Percentiles rank a stretch among this genome's conserved stretches.
phyloP scores from a whole-genome alignment of 2,113 vertebrate species.

The Ia io region DNA sequence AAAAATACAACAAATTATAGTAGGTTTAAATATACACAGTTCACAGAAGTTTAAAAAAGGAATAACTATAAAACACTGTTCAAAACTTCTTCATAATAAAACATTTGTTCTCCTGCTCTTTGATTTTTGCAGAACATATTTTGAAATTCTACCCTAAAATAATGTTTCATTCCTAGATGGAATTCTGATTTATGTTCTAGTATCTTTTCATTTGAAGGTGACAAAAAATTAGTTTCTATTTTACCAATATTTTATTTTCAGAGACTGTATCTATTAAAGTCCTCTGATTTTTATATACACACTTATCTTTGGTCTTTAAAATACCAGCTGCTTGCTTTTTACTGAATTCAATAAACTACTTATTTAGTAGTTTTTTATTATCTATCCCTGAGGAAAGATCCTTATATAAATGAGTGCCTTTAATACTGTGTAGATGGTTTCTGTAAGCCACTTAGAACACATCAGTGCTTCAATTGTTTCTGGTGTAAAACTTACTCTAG shows the following conservation, averaged over 20 bases:
- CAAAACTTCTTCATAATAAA: not conserved
- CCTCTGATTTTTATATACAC: not conserved
- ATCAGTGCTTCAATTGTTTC: conserved; percentile 40
- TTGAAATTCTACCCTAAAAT: conserved; percentile 26
- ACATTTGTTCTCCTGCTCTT: not conserved
- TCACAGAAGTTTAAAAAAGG: not conserved
- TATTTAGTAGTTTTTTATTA: too few species aligned
- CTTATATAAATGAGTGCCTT: conserved; percentile 29
- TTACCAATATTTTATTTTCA: not conserved
- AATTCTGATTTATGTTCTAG: not conserved
- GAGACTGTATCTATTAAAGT: not conserved
- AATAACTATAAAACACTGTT: not conserved
- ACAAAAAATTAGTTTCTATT: not conserved
- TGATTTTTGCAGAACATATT: not conserved
- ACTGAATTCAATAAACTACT: conserved; percentile 14
- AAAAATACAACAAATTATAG: not conserved
- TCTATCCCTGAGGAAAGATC: not conserved
- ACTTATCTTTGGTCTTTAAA: conserved; percentile 26
- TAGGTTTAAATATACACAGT: not conserved
- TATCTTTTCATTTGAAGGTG: not conserved
- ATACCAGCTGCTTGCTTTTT: conserved; percentile 11
- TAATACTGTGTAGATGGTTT: conserved; percentile 12
- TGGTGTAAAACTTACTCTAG: conserved; percentile 22
- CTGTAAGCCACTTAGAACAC: not conserved
- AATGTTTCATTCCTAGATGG: not conserved